A percentile compares a stretch with the other conserved stretches of the same genome.
phyloP scores from a whole-genome alignment of 2,797 vertebrate species.

The Pogoniulus pusillus region DNA sequence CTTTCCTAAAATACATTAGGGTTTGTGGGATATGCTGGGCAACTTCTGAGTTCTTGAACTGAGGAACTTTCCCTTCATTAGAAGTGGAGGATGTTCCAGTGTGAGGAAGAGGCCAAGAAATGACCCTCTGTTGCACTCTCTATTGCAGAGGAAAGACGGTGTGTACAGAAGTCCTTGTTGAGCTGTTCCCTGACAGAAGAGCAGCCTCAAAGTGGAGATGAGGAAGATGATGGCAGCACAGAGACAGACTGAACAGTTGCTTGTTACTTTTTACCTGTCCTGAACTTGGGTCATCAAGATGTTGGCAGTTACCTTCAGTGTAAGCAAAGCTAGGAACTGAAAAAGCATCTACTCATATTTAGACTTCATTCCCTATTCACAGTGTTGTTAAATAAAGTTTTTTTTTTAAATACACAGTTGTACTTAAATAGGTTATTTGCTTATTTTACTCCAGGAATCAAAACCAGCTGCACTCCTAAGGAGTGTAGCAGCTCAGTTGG shows the following conservation, averaged over 20 bases:
- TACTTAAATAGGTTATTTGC: not conserved
- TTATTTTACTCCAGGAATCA: not conserved
- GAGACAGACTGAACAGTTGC: slow-evolving; percentile 38
- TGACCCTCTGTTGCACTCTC: not conserved
- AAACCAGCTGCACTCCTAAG: not conserved
- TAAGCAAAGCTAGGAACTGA: not conserved
- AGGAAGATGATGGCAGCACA: slow-evolving; percentile 57
- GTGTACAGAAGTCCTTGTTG: slow-evolving; percentile 81
- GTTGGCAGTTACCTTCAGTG: not conserved
- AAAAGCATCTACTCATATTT: not conserved
- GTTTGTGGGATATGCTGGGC: not conserved
- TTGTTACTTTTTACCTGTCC: not conserved
- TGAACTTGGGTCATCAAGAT: not conserved
- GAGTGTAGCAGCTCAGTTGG: fast-evolving
- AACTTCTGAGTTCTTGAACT: not conserved
- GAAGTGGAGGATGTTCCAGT: not conserved
- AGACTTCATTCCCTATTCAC: not conserved
- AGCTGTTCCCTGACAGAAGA: slow-evolving; percentile 78
- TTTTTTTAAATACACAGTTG: not conserved
- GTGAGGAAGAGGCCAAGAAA: not conserved
- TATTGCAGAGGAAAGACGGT: slow-evolving; percentile 81
- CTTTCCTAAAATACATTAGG: not conserved
- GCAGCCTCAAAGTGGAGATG: slow-evolving; percentile 37
- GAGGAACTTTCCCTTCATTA: not conserved
- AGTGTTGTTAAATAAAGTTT: not conserved